Evolutionary conservation across 2,113 vertebrate species (phyloP).

Genomic region (Gavia stellata): DNA sequence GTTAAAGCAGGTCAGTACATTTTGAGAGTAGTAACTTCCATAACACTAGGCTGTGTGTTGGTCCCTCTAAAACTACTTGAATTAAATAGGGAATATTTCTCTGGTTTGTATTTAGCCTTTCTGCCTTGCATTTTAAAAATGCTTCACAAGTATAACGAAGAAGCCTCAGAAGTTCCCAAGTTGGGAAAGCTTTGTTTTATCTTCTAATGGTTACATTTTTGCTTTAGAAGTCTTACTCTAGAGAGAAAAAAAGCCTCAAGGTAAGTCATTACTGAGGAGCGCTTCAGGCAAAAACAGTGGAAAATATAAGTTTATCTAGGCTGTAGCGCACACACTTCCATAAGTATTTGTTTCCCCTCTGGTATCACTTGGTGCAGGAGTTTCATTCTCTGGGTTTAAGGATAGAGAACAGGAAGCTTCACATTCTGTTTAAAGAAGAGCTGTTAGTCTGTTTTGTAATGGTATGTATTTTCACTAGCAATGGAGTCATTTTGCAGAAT

Average conservation of each 20-base stretch:
- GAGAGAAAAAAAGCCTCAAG: not conserved
- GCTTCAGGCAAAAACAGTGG: conserved; percentile 7
- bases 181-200: conserved; percentile 29
- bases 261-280: not conserved
- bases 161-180: not conserved
- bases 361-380: not conserved
- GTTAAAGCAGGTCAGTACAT: not conserved
- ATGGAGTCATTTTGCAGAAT: not conserved
- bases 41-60: not conserved
- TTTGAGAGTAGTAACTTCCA: not conserved
- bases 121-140: not conserved
- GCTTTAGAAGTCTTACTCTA: not conserved
- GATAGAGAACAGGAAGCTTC: not conserved
- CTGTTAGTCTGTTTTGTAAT: not conserved
- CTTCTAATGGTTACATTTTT: conserved; percentile 28
- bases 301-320: not conserved
- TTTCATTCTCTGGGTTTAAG: not conserved
- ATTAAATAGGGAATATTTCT: not conserved
- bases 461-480: not conserved
- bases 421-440: not conserved
- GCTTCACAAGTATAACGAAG: not conserved
- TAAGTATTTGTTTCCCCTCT: not conserved
- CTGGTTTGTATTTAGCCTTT: not conserved
- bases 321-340: not conserved
- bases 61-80: not conserved